Evolutionary conservation across 2,888 invertebrate genomes (phyloP).

Genomic region (Dromius quadrimaculatus): DNA sequence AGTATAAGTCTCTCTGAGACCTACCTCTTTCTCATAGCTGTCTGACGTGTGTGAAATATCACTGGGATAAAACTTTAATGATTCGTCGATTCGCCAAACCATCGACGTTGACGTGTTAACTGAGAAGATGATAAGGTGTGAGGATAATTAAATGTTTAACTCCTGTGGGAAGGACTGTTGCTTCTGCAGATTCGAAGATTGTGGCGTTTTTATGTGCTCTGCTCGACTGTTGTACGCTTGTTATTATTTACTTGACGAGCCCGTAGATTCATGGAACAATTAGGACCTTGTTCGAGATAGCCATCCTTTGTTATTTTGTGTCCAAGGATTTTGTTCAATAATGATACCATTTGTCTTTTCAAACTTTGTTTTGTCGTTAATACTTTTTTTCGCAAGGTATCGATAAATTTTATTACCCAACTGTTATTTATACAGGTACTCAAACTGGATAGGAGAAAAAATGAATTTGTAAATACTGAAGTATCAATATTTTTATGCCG

Average conservation of each 20-base stretch:
- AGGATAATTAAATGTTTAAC: constrained; percentile 42
- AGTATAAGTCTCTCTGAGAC: no score
- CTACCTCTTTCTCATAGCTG: constrained; percentile 33
- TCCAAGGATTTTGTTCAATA: constrained; percentile 13
- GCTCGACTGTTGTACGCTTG: constrained; percentile 13
- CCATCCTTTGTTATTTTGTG: constrained; percentile 6
- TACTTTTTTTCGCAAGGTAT: no score
- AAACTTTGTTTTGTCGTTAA: not conserved
- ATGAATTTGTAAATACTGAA: not conserved
- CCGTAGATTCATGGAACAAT: constrained; percentile 21
- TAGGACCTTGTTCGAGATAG: constrained; percentile 22
- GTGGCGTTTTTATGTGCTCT: constrained; percentile 10
- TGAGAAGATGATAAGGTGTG: constrained; percentile 17
- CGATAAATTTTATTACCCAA: not conserved
- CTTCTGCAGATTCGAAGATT: constrained; percentile 36
- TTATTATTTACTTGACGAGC: constrained; percentile 21
- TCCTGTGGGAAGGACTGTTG: constrained; percentile 36
- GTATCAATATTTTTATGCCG: not conserved
- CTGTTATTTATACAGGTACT: not conserved
- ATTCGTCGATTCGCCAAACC: constrained; percentile 21
- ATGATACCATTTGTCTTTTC: constrained; percentile 18
- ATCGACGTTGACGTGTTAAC: constrained; percentile 30
- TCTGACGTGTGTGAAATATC: constrained; percentile 25
- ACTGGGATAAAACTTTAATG: constrained; percentile 39
- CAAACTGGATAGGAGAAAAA: not conserved